Evolutionary conservation across 92 coral and sea anemone species (phyloP), one percentile per base, ranked within the genome.

Genomic region (Zoanthus sociatus): DNA sequence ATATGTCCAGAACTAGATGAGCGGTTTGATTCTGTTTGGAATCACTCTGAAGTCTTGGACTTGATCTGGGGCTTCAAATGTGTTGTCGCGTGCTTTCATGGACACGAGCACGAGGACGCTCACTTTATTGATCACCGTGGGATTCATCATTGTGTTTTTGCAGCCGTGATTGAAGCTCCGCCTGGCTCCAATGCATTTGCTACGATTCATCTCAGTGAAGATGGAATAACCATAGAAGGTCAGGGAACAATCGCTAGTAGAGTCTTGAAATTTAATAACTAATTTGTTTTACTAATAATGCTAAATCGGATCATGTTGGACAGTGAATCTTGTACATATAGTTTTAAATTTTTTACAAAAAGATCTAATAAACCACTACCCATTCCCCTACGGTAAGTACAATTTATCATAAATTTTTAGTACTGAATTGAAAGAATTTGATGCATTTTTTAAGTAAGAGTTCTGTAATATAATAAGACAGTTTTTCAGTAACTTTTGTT

Each of bases 131-230:
- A 94, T 68, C 77, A 79, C 10, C 75, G 87, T 8, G 97, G 95
- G 1, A 88, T 94, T n/a, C 97, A 94, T 73, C 93, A 94, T 37
- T 88, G 92, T 58, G 70, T 87, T 37, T 82, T 92, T 84, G 84
- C 82, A 44, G 93, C 92, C 31, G 90, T 94, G 32, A 84, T 94
- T 5, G 97, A 94, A 79, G 97, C 97, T 0, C 93, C 92, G 5
- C 18, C 32, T 2, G 88, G 78, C 33, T 88, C 91, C 10, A 94
- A 92, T 69, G 97, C 95, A 20, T 92, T 84, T 86, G 95, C 97
- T 47, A 92, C 95, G 45, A 83, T 94, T 26, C 93, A 83, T 37
- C 84, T 94, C 12, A 82, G 76, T 46, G 90, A 88, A 51, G 92
- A 94, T 67, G 79, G 88, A 48, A 88, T 94, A 58, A 77, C 17